Base-by-base conservation (phyloP, 2,888 invertebrate species). In the Anarsia innoxiella region DNA sequence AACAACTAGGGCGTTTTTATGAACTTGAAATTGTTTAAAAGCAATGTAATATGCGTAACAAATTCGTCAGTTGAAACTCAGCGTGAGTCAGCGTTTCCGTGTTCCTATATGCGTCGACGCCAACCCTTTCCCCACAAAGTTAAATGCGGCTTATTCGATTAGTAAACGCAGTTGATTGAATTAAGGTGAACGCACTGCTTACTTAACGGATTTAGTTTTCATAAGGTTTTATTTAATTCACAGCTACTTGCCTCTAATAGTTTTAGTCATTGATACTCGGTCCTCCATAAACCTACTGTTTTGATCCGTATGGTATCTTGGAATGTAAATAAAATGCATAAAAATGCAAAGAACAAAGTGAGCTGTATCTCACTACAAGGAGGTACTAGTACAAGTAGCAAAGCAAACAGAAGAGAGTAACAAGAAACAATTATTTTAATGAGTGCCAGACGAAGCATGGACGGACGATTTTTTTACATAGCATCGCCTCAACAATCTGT, bases 81-180 rank as follows among this genome's bases (percentile, higher is more conserved):
- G 38, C 48, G 48, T 45, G 51, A 35, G 28, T 33, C 41, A 40
- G 44, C 55, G 53, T 44, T 58, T 53, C 34, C 23, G 2, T n/a
- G 11, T 2, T 15, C 16, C 45, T 57, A 42, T 76, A 56, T 62
- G 39, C 41, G 32, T 12, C 39, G 33, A 12, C 38, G 60, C 40
- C 59, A 42, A 59, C 27, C 45, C 43, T 65, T 71, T 69, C 61
- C 64, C 47, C 51, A 66, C 66, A 67, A 74, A 77, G 71, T 71
- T 69, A 66, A 73, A 66, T 63, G 57, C 68, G 70, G 80, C 79
- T 84, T 82, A 84, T 84, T 83, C 67, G 82, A 84, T 84, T 84
- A 83, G 76, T 59, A 63, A 60, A 64, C 57, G 60, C 57, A 59
- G 59, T 65, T 82, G 76, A 83, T 84, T 79, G 79, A 82, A 82